phyloP scores from a whole-genome alignment of 1,140 invertebrate genomes.

The Megalonaias nervosa region DNA sequence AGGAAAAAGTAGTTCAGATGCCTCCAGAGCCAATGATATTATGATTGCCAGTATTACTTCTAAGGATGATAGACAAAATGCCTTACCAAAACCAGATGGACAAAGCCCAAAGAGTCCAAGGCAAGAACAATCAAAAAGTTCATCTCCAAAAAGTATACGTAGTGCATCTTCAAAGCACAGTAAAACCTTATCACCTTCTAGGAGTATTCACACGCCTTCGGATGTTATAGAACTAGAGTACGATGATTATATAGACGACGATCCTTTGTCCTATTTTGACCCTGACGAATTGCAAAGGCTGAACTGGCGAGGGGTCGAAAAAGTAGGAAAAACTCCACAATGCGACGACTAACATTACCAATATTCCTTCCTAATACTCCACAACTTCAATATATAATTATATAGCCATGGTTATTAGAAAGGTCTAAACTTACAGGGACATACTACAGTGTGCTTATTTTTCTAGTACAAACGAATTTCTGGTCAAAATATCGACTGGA shows the following conservation, averaged over 20 bases:
- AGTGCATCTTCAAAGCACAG: constrained; percentile 44
- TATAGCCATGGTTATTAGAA: too few relatives aligned
- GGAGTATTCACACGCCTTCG: constrained; percentile 58
- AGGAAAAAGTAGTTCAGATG: constrained; percentile 29
- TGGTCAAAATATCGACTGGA: too few relatives aligned
- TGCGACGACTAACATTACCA: too few relatives aligned
- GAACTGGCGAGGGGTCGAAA: constrained; percentile 60
- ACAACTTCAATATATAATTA: too few relatives aligned
- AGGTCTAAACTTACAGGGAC: too few relatives aligned
- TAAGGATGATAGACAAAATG: constrained; percentile 52
- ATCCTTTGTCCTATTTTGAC: constrained; percentile 66
- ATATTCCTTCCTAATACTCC: too few relatives aligned
- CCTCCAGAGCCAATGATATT: constrained; percentile 5
- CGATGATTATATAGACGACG: constrained; percentile 66
- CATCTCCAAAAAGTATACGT: constrained; percentile 47
- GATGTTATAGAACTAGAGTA: constrained; percentile 64
- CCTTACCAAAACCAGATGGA: constrained; percentile 61
- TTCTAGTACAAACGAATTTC: too few relatives aligned
- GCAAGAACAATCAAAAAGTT: constrained; percentile 40
- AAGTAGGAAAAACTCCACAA: constrained; percentile 19
- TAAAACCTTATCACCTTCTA: constrained; percentile 56
- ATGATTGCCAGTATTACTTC: constrained; percentile 25
- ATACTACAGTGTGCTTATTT: too few relatives aligned
- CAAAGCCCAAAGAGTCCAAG: constrained; percentile 61
- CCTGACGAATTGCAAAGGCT: constrained; percentile 57